Evolutionary conservation across 2,888 invertebrate species (phyloP), one percentile per base, ranked within the genome.

Genomic region (Cordilura impudica): DNA sequence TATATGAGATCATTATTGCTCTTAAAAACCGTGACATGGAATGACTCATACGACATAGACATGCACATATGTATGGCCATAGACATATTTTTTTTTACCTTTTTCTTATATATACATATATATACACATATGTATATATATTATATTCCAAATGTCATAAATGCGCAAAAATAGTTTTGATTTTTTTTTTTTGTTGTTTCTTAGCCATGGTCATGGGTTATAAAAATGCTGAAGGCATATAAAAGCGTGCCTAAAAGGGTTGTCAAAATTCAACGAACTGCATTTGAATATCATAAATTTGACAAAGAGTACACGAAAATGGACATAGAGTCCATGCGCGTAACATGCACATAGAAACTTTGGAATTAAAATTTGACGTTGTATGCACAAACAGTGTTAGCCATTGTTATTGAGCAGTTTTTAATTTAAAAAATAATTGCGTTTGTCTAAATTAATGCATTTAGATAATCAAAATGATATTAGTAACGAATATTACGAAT

Each of bases 201-300:
- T 67, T 67, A 78, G 56, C 69, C 78, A 69, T 78, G 73, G 63
- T 69, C 78, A 78, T 73, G 78, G 69, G 78, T 78, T 73, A 60
- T 69, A 73, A 73, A 63, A 69, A 56, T 23, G 67, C 67, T 73
- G 51, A 69, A 73, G 69, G 51, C 56, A 56, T 67, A 77, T 51
- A 66, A 78, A 67, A 78, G 69, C 72, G 69, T 73, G 67, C 67
- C 78, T 67, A 78, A 72, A 72, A 63, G 67, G 72, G 61, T 67
- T 78, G 56, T 69, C 61, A 58, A 77, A 72, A 51, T 67, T 61
- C 39, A 72, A 45, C 54, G 18, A 67, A 45, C 61, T 35, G 58
- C 58, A 71, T 65, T 56, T 61, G 60, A 16, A 43, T 51, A 63
- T 4, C 26, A 49, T 19, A 47, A 63, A 49, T 26, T 21, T 12